phyloP scores from a whole-genome alignment of 2,797 vertebrate species.

The Simalia tracyae region DNA sequence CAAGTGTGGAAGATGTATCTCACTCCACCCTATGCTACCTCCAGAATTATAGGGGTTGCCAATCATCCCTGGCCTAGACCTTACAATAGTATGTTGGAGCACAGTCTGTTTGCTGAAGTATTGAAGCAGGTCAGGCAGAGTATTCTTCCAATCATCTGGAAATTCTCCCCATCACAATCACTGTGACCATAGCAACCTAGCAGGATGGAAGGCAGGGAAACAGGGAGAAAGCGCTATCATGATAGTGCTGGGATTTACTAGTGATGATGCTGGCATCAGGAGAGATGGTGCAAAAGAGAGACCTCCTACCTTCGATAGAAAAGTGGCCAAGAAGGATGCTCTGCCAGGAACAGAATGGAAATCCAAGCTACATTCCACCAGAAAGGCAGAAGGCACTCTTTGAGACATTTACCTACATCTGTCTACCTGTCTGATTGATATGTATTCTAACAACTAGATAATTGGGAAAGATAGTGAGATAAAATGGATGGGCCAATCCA shows the following conservation, averaged over 20 bases:
- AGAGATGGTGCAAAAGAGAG: not conserved
- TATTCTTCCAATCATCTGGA: not conserved
- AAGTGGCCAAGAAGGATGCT: not conserved
- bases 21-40: not conserved
- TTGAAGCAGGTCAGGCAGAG: not conserved
- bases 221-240: not conserved
- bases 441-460: not conserved
- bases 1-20: not conserved
- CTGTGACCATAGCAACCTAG: slow-evolving; percentile 12
- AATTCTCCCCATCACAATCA: not conserved
- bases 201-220: not conserved
- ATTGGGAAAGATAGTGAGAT: not conserved
- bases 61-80: not conserved
- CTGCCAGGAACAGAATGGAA: not conserved
- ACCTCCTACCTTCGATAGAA: not conserved
- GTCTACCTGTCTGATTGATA: not conserved
- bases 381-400: not conserved
- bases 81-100: not conserved
- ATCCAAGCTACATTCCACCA: not conserved
- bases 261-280: not conserved
- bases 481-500: not conserved
- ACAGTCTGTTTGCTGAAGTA: not conserved
- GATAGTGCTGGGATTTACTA: not conserved
- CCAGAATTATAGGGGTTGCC: not conserved
- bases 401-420: too few species aligned